Conservation (phyloP, 2,113 vertebrate genomes). For the Salvelinus sp. region DNA sequence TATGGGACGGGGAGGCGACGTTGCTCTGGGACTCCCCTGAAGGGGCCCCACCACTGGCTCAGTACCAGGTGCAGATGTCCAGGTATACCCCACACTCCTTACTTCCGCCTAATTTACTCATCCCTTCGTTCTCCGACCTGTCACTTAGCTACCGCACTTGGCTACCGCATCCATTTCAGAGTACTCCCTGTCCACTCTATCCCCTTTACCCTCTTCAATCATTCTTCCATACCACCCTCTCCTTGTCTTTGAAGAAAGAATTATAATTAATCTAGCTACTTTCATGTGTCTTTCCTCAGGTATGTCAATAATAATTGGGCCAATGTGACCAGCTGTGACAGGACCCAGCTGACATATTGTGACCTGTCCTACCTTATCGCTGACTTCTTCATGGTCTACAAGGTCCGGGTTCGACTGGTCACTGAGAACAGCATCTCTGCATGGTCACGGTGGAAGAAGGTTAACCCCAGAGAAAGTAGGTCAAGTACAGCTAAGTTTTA, state of each 20-base stretch:
- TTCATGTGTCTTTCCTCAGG: conserved; percentile 32
- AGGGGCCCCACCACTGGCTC: neutral
- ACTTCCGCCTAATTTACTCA: neutral
- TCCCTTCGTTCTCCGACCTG: neutral
- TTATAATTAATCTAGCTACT: no score
- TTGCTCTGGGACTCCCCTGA: conserved; percentile 54
- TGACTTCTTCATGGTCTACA: neutral
- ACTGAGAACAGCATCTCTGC: accelerated
- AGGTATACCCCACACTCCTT: conserved; percentile 52
- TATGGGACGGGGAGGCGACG: conserved; percentile 63
- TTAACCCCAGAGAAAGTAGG: conserved; percentile 55
- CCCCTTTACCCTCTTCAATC: no score
- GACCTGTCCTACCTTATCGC: conserved; percentile 39
- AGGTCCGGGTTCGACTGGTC: conserved; percentile 56
- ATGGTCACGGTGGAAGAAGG: neutral
- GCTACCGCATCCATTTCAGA: neutral
- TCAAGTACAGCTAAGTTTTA: neutral
- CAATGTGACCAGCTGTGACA: conserved; percentile 36
- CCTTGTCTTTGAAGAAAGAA: no score
- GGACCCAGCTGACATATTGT: conserved; percentile 34
- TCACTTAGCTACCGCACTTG: neutral
- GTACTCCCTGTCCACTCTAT: neutral
- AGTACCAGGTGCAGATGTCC: conserved; percentile 62
- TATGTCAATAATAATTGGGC: neutral
- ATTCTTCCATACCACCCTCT: no score